Percentiles rank a stretch among this genome's conserved stretches.
These are phyloP conservation scores for Neoitamus cyanurus DNA, from an alignment of 2,888 invertebrate species.

Conservation along the genomic window DNA sequence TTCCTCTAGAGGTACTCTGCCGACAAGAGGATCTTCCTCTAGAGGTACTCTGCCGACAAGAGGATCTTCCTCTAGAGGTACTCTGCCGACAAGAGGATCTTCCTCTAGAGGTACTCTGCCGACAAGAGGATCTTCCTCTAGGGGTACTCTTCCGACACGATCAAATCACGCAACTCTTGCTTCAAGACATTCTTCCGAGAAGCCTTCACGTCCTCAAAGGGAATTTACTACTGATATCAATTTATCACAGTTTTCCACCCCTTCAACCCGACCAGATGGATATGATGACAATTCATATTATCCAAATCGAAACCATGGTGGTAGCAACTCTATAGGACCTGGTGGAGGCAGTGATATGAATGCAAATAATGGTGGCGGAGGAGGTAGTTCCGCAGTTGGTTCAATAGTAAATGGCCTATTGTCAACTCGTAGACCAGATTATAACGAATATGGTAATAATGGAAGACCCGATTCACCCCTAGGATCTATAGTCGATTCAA, in stretches of 20 bases:
- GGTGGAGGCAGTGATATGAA: neutral
- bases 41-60: too few relatives aligned
- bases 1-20: too few relatives aligned
- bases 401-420: neutral
- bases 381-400: neutral
- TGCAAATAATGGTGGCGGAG: neutral
- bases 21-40: too few relatives aligned
- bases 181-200: too few relatives aligned
- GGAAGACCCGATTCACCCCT: neutral
- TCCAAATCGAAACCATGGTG: too few relatives aligned
- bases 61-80: too few relatives aligned
- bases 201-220: neutral
- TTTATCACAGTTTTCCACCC: neutral
- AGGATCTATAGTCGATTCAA: neutral
- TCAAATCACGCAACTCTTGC: neutral
- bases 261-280: neutral
- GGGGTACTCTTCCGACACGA: neutral
- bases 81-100: too few relatives aligned
- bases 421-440: neutral
- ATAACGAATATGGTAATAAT: neutral
- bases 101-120: too few relatives aligned
- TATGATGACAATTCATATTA: neutral
- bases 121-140: neutral
- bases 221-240: neutral
- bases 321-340: too few relatives aligned